Percentiles rank a stretch among this genome's conserved stretches.
Evolutionary conservation across 2,797 vertebrate genomes (phyloP).

Genomic region (Oryzias sinensis): DNA sequence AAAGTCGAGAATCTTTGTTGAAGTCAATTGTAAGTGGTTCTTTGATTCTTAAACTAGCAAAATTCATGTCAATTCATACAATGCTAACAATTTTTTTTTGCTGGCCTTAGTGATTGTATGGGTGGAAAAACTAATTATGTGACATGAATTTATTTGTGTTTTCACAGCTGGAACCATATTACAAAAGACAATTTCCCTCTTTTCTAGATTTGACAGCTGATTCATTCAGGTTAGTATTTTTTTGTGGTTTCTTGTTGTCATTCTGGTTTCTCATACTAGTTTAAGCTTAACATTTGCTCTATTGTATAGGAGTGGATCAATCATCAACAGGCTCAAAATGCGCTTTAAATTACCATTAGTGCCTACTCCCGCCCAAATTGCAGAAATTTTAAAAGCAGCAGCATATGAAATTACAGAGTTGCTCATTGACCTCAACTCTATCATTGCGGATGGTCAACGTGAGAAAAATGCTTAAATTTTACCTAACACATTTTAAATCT

Average conservation of each 20-base stretch:
- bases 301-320: conserved; percentile 2
- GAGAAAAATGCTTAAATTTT: conserved; percentile 1
- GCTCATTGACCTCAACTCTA: conserved; percentile 32
- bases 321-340: conserved; percentile 6
- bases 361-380: conserved; percentile 29
- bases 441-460: conserved; percentile 43
- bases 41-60: too few relatives aligned
- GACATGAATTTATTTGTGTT: not conserved
- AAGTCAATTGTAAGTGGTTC: conserved; percentile 16
- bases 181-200: conserved; percentile 2
- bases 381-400: conserved; percentile 31
- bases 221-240: conserved; percentile 51
- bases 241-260: not conserved
- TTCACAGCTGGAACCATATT: conserved; percentile 51
- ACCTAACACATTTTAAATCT: not conserved
- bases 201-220: conserved; percentile 32
- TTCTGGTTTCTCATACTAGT: not conserved
- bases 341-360: conserved; percentile 21
- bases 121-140: too few relatives aligned
- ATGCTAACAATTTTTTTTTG: too few relatives aligned
- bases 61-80: too few relatives aligned
- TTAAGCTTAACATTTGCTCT: not conserved
- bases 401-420: conserved; percentile 4
- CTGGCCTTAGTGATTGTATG: too few relatives aligned
- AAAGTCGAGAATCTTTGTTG: conserved; percentile 24